A percentile compares a stretch with the other conserved stretches of the same genome.
Evolutionary conservation across 2,888 invertebrate genomes (phyloP).

Genomic region (Sylvicola cinctus): DNA sequence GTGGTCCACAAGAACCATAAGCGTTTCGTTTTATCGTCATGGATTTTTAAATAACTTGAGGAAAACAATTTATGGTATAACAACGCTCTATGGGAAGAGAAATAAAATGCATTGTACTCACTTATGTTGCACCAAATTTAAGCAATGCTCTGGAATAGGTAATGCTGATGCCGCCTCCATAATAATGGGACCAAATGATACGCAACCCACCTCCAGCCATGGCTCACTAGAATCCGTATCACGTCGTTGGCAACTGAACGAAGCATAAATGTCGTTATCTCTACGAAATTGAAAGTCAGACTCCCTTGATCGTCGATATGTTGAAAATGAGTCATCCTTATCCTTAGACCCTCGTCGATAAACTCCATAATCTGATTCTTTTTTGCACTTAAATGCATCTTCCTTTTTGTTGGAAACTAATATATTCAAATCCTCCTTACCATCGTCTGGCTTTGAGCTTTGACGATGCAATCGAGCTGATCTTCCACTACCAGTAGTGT

Average conservation of each 20-base stretch:
- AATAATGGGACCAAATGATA: constrained; percentile 74
- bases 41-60: constrained; percentile 44
- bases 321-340: constrained; percentile 5
- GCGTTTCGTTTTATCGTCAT: constrained; percentile 67
- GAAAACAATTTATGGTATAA: constrained; percentile 1
- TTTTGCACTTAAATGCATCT: constrained; percentile 7
- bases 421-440: constrained; percentile 10
- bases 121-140: constrained; percentile 63
- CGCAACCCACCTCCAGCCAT: constrained; percentile 84
- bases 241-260: constrained; percentile 7
- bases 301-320: constrained; percentile 11
- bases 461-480: constrained; percentile 13
- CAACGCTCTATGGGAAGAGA: background rate
- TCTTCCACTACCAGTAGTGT: constrained; percentile 33
- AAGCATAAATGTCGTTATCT: constrained; percentile 12
- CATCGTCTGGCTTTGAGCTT: constrained; percentile 10
- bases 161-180: constrained; percentile 75
- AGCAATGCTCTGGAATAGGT: constrained; percentile 52
- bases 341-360: constrained; percentile 22
- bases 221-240: constrained; percentile 31
- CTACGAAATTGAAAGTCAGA: constrained; percentile 18
- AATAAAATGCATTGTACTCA: constrained; percentile 14
- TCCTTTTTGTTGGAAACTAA: constrained; percentile 7
- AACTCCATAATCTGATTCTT: constrained; percentile 9
- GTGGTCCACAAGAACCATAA: constrained; percentile 89